Conservation (phyloP, 2,797 vertebrate genomes). For the Astyanax mexicanus region DNA sequence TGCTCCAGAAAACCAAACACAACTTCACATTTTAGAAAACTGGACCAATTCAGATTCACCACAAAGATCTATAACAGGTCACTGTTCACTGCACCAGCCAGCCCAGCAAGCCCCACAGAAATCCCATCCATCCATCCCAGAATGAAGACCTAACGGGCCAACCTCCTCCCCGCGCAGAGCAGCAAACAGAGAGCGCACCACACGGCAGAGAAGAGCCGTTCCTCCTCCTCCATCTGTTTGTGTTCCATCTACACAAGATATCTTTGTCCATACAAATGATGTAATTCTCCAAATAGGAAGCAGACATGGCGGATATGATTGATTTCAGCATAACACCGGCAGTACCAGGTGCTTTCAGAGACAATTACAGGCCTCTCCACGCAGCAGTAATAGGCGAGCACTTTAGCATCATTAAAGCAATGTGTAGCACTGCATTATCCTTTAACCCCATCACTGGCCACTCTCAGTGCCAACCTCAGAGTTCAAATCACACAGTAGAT, state of each 20-base stretch:
- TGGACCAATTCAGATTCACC: background rate
- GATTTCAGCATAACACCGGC: conserved; percentile 86
- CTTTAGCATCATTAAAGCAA: conserved; percentile 87
- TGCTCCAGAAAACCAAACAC: background rate
- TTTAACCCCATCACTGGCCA: conserved; percentile 84
- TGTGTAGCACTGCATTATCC: conserved; percentile 87
- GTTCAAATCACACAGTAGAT: conserved; percentile 80
- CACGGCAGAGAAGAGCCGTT: conserved; percentile 43
- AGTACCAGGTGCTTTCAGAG: conserved; percentile 91
- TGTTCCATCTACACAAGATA: conserved; percentile 73
- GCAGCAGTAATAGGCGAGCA: conserved; percentile 84
- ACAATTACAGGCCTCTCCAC: conserved; percentile 86
- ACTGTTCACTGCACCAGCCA: background rate
- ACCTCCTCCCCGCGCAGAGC: conserved; percentile 39
- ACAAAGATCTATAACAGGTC: background rate
- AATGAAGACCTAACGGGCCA: conserved; percentile 36
- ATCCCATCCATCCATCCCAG: background rate
- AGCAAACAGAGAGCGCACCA: conserved; percentile 47
- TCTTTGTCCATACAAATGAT: conserved; percentile 76
- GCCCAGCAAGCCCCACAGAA: background rate
- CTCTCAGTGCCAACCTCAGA: conserved; percentile 77
- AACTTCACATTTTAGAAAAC: background rate
- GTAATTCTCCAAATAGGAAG: conserved; percentile 83
- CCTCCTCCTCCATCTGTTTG: conserved; percentile 51
- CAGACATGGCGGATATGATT: conserved; percentile 81